phyloP scores from a whole-genome alignment of 1,140 invertebrate species.

The Palaemon carinicauda region DNA sequence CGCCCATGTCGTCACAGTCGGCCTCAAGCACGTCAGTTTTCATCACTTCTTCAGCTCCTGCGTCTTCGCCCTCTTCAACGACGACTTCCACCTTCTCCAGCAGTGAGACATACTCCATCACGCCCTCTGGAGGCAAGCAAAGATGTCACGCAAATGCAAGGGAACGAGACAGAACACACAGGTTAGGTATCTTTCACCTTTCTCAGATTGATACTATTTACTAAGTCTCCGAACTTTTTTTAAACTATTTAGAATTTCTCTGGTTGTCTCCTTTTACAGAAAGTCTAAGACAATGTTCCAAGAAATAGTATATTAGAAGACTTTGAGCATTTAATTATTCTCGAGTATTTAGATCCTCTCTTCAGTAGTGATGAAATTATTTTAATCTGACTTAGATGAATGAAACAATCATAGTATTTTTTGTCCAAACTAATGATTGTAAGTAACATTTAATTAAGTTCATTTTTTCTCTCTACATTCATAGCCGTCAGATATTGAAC shows the following conservation, averaged over 20 bases:
- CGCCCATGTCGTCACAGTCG: neutral
- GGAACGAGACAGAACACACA: constrained; percentile 68
- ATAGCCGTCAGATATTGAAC: no score
- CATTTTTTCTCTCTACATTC: no score
- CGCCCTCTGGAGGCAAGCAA: constrained; percentile 24
- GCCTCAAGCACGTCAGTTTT: neutral
- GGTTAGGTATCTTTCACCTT: constrained; percentile 43
- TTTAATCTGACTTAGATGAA: no score
- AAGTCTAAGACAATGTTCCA: no score
- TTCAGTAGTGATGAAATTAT: no score
- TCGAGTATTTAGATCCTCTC: no score
- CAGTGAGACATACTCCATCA: neutral
- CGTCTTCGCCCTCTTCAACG: neutral
- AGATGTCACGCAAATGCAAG: constrained; percentile 65
- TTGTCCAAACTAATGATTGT: no score
- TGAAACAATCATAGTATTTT: no score
- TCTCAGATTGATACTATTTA: neutral
- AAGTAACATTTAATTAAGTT: no score
- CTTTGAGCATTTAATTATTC: no score
- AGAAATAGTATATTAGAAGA: no score
- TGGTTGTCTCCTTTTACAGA: neutral
- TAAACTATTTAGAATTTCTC: neutral
- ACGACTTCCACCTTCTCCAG: neutral
- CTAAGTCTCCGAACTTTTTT: neutral
- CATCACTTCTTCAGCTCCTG: neutral